A percentile compares a stretch with the other conserved stretches of the same genome.
phyloP scores from a whole-genome alignment of 2,113 vertebrate species.

The Probosciger aterrimus region DNA sequence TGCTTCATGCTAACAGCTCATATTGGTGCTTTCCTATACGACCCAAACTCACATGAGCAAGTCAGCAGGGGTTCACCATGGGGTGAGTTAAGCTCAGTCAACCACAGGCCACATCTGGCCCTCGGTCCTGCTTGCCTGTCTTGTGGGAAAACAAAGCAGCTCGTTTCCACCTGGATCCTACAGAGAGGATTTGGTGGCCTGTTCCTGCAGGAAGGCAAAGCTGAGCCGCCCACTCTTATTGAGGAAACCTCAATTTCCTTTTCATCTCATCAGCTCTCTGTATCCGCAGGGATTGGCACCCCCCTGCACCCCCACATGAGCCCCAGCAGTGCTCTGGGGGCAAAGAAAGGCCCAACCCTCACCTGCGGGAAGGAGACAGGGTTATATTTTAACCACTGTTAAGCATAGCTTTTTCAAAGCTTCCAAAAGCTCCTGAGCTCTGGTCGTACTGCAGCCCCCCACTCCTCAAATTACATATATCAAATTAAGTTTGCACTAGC shows the following conservation, averaged over 20 bases:
- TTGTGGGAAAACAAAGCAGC: rapidly evolving
- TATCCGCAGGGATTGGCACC: rapidly evolving
- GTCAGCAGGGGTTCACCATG: neutral
- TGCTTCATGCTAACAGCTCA: neutral
- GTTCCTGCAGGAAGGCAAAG: neutral
- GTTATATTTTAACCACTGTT: neutral
- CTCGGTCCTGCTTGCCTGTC: too few species aligned
- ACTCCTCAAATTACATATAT: neutral
- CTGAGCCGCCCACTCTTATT: rapidly evolving
- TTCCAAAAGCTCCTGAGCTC: neutral
- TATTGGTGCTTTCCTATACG: neutral
- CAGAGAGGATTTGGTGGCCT: neutral
- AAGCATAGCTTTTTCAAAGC: neutral
- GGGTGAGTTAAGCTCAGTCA: neutral
- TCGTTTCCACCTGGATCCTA: neutral
- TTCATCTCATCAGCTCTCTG: rapidly evolving
- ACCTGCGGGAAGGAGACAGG: rapidly evolving
- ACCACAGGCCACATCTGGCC: neutral
- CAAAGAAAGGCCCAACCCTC: neutral
- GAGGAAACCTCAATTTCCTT: neutral
- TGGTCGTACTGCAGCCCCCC: neutral
- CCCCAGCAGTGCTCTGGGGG: rapidly evolving
- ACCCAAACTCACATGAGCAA: neutral
- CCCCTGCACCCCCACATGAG: neutral
- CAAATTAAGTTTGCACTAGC: neutral